phyloP scores from a whole-genome alignment of 2,888 invertebrate species.

The Galerucella nymphaeae region DNA sequence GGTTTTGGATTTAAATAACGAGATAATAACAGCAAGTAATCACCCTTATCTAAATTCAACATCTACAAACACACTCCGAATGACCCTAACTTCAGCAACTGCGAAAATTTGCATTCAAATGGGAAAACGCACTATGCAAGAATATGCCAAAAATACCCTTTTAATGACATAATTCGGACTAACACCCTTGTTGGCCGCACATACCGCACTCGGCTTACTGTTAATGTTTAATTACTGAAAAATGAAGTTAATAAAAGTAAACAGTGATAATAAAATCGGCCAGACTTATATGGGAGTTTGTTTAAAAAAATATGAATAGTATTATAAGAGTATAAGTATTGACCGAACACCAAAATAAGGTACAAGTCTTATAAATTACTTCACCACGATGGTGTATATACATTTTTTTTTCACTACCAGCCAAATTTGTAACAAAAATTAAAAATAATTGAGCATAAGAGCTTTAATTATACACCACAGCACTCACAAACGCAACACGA shows the following conservation, averaged over 20 bases:
- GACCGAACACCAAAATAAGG: no score
- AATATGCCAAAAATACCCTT: constrained; percentile 12
- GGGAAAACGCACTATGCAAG: constrained; percentile 42
- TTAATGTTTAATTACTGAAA: constrained; percentile 20
- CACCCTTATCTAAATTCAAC: constrained; percentile 53
- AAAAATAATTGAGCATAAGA: no score
- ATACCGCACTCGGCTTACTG: constrained; percentile 8
- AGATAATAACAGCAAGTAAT: constrained; percentile 51
- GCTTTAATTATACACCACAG: no score
- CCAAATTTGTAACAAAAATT: no score
- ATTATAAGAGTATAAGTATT: no score
- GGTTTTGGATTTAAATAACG: constrained; percentile 44
- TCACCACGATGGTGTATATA: no score
- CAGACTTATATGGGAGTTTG: no score
- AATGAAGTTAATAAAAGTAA: constrained; percentile 21
- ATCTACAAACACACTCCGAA: constrained; percentile 41
- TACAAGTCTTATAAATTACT: no score
- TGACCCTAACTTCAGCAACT: constrained; percentile 34
- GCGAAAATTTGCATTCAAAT: constrained; percentile 54
- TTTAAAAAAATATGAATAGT: no score
- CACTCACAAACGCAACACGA: no score
- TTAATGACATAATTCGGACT: constrained; percentile 13
- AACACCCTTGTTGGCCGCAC: constrained; percentile 6
- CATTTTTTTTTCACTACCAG: no score
- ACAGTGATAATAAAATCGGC: neutral